Conservation (phyloP, 1,140 invertebrate species). For the Triops longicaudatus region DNA sequence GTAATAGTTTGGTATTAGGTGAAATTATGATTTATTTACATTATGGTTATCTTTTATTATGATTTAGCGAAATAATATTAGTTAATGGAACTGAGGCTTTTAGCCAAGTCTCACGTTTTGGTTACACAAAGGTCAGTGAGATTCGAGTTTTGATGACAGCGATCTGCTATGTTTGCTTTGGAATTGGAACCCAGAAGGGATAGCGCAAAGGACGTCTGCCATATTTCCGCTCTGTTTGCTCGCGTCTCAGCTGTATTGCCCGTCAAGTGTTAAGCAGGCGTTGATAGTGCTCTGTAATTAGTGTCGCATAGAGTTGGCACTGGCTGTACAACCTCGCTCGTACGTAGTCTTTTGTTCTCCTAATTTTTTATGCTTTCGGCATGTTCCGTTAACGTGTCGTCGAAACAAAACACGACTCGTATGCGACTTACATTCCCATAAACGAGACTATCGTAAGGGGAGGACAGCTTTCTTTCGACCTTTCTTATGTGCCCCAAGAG, state of each 20-base stretch:
- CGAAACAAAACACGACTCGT: no score
- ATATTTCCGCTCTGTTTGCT: neutral
- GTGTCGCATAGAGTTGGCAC: neutral
- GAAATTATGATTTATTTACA: no score
- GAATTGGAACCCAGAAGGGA: neutral
- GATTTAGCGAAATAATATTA: no score
- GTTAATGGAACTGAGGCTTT: no score
- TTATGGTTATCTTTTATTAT: no score
- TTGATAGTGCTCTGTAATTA: neutral
- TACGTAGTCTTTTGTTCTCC: no score
- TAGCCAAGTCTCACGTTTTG: no score
- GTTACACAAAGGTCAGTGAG: no score
- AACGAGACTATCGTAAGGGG: neutral
- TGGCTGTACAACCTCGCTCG: neutral
- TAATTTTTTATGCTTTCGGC: no score
- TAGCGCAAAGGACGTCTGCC: neutral
- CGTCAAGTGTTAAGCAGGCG: neutral
- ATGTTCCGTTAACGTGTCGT: no score
- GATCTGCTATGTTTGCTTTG: neutral
- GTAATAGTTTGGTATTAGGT: no score
- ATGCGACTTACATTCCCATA: neutral
- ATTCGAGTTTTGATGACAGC: no score
- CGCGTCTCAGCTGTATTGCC: neutral
- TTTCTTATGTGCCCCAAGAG: neutral
- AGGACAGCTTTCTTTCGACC: neutral